These are phyloP conservation scores for Hydractinia symbiolongicarpus DNA, from an alignment of 30 jellyfish, hydroid and myxozoan species.

Conservation along the genomic window DNA sequence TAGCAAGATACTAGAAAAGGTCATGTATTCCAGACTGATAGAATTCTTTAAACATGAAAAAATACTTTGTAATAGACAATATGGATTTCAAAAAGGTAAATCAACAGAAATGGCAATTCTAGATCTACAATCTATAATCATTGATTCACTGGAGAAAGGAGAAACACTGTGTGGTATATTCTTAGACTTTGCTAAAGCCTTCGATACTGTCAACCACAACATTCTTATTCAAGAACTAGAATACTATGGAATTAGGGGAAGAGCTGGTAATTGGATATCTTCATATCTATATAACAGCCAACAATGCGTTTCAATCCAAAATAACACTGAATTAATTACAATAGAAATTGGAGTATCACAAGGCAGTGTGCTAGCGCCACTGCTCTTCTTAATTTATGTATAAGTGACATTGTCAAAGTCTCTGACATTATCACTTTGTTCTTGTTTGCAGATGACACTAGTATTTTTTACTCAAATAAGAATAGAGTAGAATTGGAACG, in stretches of 20 bases:
- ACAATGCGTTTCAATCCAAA: conserved; percentile 43
- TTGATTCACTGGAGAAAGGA: conserved; percentile 29
- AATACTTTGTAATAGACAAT: background rate
- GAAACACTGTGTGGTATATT: conserved; percentile 38
- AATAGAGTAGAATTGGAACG: too few species aligned
- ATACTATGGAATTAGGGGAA: conserved; percentile 51
- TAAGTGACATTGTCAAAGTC: conserved; percentile 14
- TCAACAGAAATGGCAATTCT: background rate
- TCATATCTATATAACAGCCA: conserved; percentile 46
- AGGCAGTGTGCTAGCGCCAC: conserved; percentile 58
- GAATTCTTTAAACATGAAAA: background rate
- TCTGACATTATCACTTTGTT: too few species aligned
- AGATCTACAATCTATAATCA: background rate
- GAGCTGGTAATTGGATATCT: conserved; percentile 26
- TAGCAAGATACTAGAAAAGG: conserved; percentile 42
- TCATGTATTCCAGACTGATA: background rate
- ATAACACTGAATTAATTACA: conserved; percentile 16
- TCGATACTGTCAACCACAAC: conserved; percentile 42
- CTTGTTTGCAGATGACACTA: too few species aligned
- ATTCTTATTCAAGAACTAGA: conserved; percentile 28
- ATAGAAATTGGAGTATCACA: conserved; percentile 65
- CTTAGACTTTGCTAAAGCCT: conserved; percentile 45
- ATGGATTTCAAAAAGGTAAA: background rate
- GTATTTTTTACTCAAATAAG: too few species aligned
- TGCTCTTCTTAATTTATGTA: conserved; percentile 42